These are phyloP conservation scores for Oncorhynchus kisutch DNA, from an alignment of 2,113 vertebrate species.

Conservation along the genomic window DNA sequence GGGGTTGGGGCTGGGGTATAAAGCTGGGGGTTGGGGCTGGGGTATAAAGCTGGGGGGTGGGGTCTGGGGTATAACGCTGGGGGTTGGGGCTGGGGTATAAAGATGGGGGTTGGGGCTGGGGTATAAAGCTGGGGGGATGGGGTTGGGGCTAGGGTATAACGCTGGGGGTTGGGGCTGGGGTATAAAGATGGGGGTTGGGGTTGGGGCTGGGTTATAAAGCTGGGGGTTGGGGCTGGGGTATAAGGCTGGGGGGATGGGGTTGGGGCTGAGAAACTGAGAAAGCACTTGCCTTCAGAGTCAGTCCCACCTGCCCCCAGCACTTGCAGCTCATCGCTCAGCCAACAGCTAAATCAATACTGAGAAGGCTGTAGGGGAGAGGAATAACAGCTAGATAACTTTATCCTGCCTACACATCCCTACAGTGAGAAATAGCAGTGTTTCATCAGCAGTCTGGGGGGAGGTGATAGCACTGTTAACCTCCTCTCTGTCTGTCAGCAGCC, in stretches of 20 bases:
- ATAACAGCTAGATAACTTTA: too few species aligned
- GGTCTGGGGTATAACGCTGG: background rate
- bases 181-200: too few species aligned
- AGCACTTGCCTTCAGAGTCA: conserved; percentile 63
- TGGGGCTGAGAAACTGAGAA: conserved; percentile 34
- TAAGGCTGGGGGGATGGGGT: background rate
- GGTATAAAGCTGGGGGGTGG: background rate
- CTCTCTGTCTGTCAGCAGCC: conserved; percentile 38
- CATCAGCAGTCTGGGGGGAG: too few species aligned
- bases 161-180: too few species aligned
- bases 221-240: too few species aligned
- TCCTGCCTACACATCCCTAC: too few species aligned
- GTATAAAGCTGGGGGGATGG: too few species aligned
- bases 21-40: too few species aligned
- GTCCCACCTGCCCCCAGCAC: conserved; percentile 52
- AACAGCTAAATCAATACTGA: conserved; percentile 58
- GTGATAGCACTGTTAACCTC: conserved; percentile 22
- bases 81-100: background rate
- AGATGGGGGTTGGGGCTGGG: background rate
- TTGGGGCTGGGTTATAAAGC: too few species aligned
- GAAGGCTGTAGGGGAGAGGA: conserved; percentile 12
- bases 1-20: too few species aligned
- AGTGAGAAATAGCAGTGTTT: too few species aligned
- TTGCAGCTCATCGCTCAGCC: conserved; percentile 13
- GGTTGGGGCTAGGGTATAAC: too few species aligned